Conservation (phyloP, 1,140 invertebrate genomes). For the Drosophila baimaii region DNA sequence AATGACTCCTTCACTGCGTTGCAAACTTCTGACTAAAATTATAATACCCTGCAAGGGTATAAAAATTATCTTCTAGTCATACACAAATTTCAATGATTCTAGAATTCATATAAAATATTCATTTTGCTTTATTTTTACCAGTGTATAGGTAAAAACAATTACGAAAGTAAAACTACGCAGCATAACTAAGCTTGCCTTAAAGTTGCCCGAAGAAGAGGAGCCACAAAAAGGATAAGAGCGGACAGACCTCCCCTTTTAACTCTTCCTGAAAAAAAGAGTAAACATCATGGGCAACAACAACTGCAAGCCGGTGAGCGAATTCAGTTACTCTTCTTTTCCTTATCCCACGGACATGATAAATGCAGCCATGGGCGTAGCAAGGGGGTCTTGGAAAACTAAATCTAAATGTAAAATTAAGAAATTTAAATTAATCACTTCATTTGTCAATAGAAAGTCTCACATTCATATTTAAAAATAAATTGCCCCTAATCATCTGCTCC, state of each 20-base stretch:
- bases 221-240: slow-evolving; percentile 13
- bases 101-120: fast-evolving
- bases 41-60: no score
- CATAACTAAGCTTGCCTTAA: slow-evolving; percentile 35
- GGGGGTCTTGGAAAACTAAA: background rate
- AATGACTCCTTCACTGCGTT: no score
- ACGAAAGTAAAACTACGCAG: slow-evolving; percentile 8
- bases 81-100: background rate
- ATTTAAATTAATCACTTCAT: no score
- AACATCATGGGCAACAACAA: slow-evolving; percentile 9
- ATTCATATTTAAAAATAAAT: no score
- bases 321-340: slow-evolving; percentile 10
- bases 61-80: background rate
- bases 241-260: background rate
- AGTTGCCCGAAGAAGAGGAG: slow-evolving; percentile 39
- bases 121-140: background rate
- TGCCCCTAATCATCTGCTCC: background rate
- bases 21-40: no score
- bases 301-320: background rate
- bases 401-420: no score
- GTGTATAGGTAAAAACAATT: slow-evolving; percentile 11
- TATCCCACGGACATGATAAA: slow-evolving; percentile 20
- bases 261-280: slow-evolving; percentile 22
- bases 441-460: no score
- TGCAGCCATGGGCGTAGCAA: background rate